Evolutionary conservation across 2,888 invertebrate genomes (phyloP), one percentile per base, ranked within the genome.

Genomic region (Orgyia antiqua): DNA sequence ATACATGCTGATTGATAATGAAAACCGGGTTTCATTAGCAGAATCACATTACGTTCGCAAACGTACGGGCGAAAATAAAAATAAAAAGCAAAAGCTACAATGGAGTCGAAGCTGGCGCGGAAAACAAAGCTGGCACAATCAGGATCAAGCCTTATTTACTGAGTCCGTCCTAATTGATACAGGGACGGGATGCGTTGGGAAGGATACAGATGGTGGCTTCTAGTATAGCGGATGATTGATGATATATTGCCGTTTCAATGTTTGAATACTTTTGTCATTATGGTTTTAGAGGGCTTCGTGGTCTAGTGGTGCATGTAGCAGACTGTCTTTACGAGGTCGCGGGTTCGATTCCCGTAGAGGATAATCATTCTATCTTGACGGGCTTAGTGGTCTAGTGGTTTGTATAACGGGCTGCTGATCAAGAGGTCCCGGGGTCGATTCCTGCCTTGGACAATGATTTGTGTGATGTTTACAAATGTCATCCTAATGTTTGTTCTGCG

Each of bases 151-250:
- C 65, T 68, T 79, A 79, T 79, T 79, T 78, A 71, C 70, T 46
- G 66, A 65, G 67, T 51, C 58, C 56, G 45, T 47, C 65, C 76
- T 79, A 79, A 79, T 79, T 79, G 79, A 79, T 79, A 73, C 72
- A 58, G 68, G 66, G 65, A 57, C 46, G 58, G 67, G 54, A 58
- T 41, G 40, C 33, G 39, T 39, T 48, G 51, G 57, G 45, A 58
- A 62, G 59, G 57, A 55, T 50, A 45, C 37, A 35, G 27, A 27
- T 50, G 51, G 38, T 31, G 63, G 71, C 68, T 50, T 42, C 4
- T 10, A 47, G 39, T 42, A 10, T 6, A 26, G 64, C 59, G 58
- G 12, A 29, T 36, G 42, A 44, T 45, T 47, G 52, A 47, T 49
- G 33, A 29, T 21, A 15, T 33, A 19, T 31, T 24, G 12, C 13